Evolutionary conservation across 2,113 vertebrate genomes (phyloP).

Genomic region (Ceyx melanurus): DNA sequence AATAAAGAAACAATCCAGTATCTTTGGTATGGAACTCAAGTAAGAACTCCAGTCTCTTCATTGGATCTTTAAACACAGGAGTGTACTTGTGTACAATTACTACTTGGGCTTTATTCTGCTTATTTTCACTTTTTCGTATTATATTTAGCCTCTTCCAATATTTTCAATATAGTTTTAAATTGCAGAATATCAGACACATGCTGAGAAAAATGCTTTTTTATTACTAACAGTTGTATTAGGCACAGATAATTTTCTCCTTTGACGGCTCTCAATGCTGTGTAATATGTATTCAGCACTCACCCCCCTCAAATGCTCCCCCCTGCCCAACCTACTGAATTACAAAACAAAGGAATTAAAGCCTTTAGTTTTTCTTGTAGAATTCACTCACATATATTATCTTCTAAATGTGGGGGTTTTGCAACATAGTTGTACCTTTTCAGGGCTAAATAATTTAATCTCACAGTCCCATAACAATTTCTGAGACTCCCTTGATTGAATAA

Average conservation of each 20-base stretch:
- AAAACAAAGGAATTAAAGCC: not conserved
- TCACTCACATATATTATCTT: not conserved
- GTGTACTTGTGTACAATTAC: not conserved
- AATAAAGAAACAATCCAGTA: not conserved
- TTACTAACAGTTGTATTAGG: not conserved
- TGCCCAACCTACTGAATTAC: not conserved
- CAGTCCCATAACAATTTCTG: not conserved
- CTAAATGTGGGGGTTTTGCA: not conserved
- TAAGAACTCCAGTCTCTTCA: not conserved
- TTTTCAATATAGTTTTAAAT: not conserved
- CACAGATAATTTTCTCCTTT: not conserved
- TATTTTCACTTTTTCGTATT: not conserved
- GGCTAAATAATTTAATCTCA: not conserved
- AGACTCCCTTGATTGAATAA: not conserved
- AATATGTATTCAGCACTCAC: not conserved
- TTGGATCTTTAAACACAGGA: not conserved
- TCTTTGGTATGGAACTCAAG: not conserved
- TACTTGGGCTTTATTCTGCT: not conserved
- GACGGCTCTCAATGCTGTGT: not conserved
- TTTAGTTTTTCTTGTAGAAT: not conserved
- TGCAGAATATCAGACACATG: not conserved
- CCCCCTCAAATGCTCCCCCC: accelerated
- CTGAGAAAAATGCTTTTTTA: not conserved
- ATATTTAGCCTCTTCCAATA: not conserved
- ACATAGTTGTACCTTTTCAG: not conserved